Base-by-base conservation (phyloP, 2,888 invertebrate genomes). In the Oscheius sp. region DNA sequence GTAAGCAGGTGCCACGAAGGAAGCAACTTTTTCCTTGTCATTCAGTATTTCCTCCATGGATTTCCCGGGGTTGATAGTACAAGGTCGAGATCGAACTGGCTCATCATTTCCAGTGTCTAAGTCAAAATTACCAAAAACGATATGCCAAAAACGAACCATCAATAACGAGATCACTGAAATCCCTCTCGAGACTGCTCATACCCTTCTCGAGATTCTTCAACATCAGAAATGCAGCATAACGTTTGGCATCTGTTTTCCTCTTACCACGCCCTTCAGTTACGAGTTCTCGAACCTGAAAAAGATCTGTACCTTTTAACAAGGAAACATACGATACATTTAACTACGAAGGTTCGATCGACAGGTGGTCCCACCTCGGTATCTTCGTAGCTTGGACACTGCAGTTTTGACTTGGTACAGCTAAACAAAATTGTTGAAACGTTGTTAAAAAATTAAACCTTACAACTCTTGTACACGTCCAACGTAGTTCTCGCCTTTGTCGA, bases 191-290 rank as follows among this genome's bases (percentile, higher is more conserved):
- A 1, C 33, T 29, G 5, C 59, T 70, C 4, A 70, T 13, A 1
- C 73, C 76, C 29, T 76, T 74, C 37, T 79, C 75, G 10, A 81
- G 48, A 5, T 63, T 48, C 37, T 76, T 87, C 78, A 91, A 82
- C 96, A 97, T 96, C 90, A 94, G 94, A 89, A 94, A 94, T 1
- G 97, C 97, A 0, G 97, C 96, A 89, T 94, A 93, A n/a, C 96
- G 92, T 90, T 98, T 98, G 2, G 97, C 96, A 68, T 96, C 92
- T 90, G 97, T 97, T 92, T 98, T 98, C 70, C 96, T 96, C 89
- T 96, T 95, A 21, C 96, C 96, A 70, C 87, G 82, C 42, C 90
- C 91, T 89, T 59, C 21, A 5, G 77, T 78, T 55, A 70, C 57
- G 51, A 71, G 47, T 2, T 74, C 62, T n/a, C 60, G 53, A 47